phyloP scores from a whole-genome alignment of 2,113 vertebrate genomes.

The Bos javanicus region DNA sequence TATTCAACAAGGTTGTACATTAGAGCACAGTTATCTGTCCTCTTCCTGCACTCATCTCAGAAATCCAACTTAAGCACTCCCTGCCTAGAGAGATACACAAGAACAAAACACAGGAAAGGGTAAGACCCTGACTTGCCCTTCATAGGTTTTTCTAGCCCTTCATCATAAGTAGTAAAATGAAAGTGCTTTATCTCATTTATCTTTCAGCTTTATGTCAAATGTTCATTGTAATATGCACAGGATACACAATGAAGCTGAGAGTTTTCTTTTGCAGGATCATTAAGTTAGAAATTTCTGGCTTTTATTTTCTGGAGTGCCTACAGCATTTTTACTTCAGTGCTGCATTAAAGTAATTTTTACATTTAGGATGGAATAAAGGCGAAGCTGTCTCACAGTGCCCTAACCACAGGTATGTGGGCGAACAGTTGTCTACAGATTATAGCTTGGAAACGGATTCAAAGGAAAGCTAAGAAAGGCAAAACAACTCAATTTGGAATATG shows the following conservation, averaged over 20 bases:
- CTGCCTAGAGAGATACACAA: background rate
- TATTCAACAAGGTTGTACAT: background rate
- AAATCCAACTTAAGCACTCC: background rate
- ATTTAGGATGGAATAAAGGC: conserved; percentile 60
- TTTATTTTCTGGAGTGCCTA: conserved; percentile 56
- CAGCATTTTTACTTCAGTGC: conserved; percentile 58
- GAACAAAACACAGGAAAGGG: background rate
- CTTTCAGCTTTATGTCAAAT: conserved; percentile 55
- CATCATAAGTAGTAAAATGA: conserved; percentile 21
- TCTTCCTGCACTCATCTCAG: background rate
- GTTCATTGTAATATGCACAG: background rate
- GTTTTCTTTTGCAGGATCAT: conserved; percentile 35
- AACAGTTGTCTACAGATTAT: conserved; percentile 68
- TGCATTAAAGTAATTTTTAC: conserved; percentile 70
- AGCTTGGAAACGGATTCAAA: conserved; percentile 64
- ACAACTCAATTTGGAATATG: conserved; percentile 61
- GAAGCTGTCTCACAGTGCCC: conserved; percentile 51
- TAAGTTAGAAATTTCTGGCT: conserved; percentile 51
- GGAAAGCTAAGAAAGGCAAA: conserved; percentile 62
- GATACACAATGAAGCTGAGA: conserved; percentile 37
- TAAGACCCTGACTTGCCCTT: background rate
- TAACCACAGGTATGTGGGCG: conserved; percentile 51
- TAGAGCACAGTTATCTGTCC: background rate
- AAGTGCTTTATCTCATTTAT: conserved; percentile 57
- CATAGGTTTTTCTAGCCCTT: conserved; percentile 39